Conservation (phyloP, 2,113 vertebrate species). For the Rostratula benghalensis region DNA sequence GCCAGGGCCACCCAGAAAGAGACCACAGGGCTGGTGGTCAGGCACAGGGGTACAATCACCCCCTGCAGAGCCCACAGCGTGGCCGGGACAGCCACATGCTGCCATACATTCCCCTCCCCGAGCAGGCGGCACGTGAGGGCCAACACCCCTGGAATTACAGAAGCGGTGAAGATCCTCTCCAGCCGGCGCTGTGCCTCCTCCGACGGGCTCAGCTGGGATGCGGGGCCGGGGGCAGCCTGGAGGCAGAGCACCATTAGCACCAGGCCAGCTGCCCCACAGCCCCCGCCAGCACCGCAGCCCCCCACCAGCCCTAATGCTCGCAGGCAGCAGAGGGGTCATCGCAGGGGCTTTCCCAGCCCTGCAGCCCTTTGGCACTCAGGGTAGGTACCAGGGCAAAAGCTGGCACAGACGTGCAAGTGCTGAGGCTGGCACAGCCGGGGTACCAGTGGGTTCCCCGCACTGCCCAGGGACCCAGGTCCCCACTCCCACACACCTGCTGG, state of each 20-base stretch:
- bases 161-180: slow-evolving; percentile 90
- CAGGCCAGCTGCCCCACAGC: not conserved
- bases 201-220: slow-evolving; percentile 73
- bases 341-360: not conserved
- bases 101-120: not conserved
- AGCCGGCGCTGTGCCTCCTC: slow-evolving; percentile 89
- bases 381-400: fast-evolving
- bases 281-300: not conserved
- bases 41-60: not conserved
- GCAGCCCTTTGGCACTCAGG: not conserved
- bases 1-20: not conserved
- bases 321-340: not conserved
- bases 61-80: fast-evolving
- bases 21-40: not conserved
- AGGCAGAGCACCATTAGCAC: slow-evolving; percentile 81
- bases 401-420: not conserved
- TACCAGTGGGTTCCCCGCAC: fast-evolving
- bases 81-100: fast-evolving
- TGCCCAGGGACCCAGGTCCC: not conserved
- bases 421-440: not conserved
- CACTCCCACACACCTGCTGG: slow-evolving; percentile 47
- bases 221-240: slow-evolving; percentile 75
- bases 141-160: slow-evolving; percentile 78
- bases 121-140: not conserved
- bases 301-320: not conserved